Conservation (phyloP, 2,888 invertebrate species). For the Suillia variegata region DNA sequence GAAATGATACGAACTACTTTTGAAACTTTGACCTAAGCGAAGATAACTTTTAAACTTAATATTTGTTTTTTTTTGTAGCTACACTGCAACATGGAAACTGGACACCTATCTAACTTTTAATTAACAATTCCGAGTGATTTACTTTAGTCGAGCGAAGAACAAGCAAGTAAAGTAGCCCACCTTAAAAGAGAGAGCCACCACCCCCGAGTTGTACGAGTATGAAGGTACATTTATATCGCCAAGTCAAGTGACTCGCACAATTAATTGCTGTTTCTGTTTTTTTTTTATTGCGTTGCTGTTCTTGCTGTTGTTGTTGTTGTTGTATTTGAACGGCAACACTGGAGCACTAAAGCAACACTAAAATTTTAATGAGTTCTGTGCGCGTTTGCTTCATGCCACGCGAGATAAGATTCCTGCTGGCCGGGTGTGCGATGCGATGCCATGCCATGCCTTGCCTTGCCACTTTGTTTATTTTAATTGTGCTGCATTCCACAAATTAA, state of each 20-base stretch:
- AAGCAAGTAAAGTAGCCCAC: too few species aligned
- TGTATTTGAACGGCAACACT: too few species aligned
- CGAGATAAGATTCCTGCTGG: conserved; percentile 7
- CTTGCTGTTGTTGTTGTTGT: conserved; percentile 12
- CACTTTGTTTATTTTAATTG: conserved; percentile 24
- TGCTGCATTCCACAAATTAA: conserved; percentile 34
- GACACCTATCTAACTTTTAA: background rate
- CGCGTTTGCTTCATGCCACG: conserved; percentile 21
- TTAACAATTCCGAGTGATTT: conserved; percentile 1
- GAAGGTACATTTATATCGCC: too few species aligned
- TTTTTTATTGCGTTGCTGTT: too few species aligned
- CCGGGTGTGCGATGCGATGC: conserved; percentile 2
- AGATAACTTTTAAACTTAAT: too few species aligned
- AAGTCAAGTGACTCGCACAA: background rate
- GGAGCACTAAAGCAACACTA: conserved; percentile 3
- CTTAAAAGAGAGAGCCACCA: too few species aligned
- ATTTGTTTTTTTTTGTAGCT: too few species aligned
- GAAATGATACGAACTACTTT: too few species aligned
- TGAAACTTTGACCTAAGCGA: too few species aligned
- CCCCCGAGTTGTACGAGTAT: too few species aligned
- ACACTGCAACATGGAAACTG: too few species aligned
- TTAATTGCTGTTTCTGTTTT: background rate
- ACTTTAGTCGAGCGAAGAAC: too few species aligned
- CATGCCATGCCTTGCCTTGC: background rate
- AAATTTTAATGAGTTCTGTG: conserved; percentile 36